phyloP scores from a whole-genome alignment of 2,113 vertebrate genomes.

The Aptenodytes patagonicus region DNA sequence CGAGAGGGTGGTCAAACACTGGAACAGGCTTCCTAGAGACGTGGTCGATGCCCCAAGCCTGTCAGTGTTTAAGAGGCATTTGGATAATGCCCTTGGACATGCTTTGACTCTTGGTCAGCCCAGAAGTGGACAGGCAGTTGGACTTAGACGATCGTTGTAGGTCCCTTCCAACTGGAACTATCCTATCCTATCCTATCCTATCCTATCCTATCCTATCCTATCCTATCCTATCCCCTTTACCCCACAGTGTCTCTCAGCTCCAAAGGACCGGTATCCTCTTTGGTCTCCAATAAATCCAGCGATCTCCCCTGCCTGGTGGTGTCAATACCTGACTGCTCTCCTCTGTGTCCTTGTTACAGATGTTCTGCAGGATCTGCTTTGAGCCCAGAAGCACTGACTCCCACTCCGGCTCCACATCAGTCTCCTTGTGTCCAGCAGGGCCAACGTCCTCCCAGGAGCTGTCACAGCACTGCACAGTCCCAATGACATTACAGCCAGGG shows the following conservation, averaged over 20 bases:
- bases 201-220: background rate
- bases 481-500: background rate
- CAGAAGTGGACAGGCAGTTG: background rate
- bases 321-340: background rate
- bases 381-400: background rate
- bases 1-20: background rate
- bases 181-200: background rate
- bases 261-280: background rate
- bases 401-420: background rate
- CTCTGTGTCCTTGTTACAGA: background rate
- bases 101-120: background rate
- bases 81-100: background rate
- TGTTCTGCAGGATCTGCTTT: background rate
- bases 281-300: background rate
- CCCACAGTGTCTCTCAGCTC: background rate
- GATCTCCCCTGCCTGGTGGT: background rate
- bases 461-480: background rate
- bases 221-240: background rate
- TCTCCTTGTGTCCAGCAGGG: background rate
- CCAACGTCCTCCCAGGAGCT: background rate
- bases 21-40: background rate
- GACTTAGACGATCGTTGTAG: background rate
- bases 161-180: background rate
- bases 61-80: background rate
- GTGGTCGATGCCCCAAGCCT: background rate